Conservation (phyloP, 2,797 vertebrate genomes). For the Siniperca obscura region DNA sequence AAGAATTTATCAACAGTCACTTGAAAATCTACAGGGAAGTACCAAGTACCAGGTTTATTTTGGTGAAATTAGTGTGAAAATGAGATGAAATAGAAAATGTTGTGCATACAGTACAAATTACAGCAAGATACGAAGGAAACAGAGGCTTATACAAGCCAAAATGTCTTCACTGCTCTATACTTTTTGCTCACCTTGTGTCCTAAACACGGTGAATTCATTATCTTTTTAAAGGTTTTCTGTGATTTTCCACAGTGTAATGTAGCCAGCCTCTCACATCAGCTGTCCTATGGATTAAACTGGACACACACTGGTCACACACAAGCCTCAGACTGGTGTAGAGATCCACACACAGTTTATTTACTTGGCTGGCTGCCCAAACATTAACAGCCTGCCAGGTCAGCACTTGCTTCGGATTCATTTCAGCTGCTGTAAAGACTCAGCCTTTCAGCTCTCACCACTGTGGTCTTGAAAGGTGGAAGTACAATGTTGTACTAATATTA, state of each 20-base stretch:
- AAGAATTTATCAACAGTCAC: too few relatives aligned
- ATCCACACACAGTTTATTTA: constrained; percentile 2
- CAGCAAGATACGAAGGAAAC: too few relatives aligned
- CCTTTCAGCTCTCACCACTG: neutral
- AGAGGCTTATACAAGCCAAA: too few relatives aligned
- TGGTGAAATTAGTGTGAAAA: too few relatives aligned
- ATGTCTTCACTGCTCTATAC: neutral
- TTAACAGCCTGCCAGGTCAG: neutral
- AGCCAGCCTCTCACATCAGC: neutral
- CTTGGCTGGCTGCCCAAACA: neutral
- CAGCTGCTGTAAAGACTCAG: neutral
- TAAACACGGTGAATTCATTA: neutral
- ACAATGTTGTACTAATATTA: neutral
- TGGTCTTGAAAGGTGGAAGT: neutral
- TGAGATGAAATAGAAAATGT: too few relatives aligned
- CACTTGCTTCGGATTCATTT: constrained; percentile 15
- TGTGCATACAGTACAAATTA: too few relatives aligned
- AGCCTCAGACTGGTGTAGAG: neutral
- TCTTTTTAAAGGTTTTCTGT: neutral
- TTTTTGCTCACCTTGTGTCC: neutral
- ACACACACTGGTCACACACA: neutral
- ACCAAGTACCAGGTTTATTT: too few relatives aligned
- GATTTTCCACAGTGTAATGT: neutral
- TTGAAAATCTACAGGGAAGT: too few relatives aligned
- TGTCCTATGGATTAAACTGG: neutral